Base-by-base conservation (phyloP, 2,797 vertebrate genomes). In the Gallinago nigripennis region DNA sequence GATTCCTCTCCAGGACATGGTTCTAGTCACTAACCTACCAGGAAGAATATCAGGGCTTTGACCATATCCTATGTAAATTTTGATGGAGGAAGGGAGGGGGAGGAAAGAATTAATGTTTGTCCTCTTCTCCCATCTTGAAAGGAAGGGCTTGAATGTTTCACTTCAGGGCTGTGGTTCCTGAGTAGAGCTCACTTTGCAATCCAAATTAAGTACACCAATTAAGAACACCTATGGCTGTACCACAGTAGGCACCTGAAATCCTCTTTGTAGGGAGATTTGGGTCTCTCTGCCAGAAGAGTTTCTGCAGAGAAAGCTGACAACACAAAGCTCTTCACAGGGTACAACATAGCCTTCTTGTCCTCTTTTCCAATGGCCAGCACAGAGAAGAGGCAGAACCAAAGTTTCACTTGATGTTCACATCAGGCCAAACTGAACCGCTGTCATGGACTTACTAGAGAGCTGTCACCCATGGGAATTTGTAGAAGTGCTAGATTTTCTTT, bases 11-110 rank as follows among this genome's bases (percentile, higher is more conserved):
- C 39, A 84, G 30, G 28, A 58, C 2, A 2, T 24, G 43, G 57
- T 64, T 89, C 39, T 71, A 81, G n/a, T 16, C n/a, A 37, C 13
- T 56, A 31, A 46, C 5, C 18, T 58, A 24, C 18, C 19, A n/a
- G 16, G 19, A 72, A 56, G 84, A 79, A 82, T 20, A 75, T 6
- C 39, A 53, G 14, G 58, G 50, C 5, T 89, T 68, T 68, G 72
- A 31, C 28, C 3, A 2, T 35, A 43, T 6, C 15, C 79, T 6
- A 0, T 25, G 14, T 19, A 8, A 6, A 2, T 60, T 89, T 68
- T 2, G 4, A 16, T 3, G 14, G 9, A 80, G 24, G 25, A 61
- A 39, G 16, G 9, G 18, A 46, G 1, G 4, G 9, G 5, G 3
- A 30, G 5, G 19, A 88, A 69, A 15, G 61, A 78, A 54, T 71